These are phyloP conservation scores for pig (Sus scrofa) DNA, from an alignment of 2,113 vertebrate genomes.

Conservation along the genomic window DNA sequence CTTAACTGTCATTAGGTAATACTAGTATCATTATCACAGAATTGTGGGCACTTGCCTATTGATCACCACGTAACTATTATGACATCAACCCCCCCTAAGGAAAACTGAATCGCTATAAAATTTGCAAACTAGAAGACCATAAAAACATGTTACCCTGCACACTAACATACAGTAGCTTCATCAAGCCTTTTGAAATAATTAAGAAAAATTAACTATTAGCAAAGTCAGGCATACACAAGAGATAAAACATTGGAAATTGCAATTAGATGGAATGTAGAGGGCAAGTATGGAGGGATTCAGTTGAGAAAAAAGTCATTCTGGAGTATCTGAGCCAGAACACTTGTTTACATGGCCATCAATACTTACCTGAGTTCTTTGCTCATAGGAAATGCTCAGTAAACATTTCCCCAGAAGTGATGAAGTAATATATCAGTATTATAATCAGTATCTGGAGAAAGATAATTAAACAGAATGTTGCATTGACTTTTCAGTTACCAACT, in stretches of 20 bases:
- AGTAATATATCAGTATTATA: neutral
- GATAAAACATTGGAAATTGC: neutral
- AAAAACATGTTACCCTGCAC: neutral
- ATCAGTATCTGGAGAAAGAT: neutral
- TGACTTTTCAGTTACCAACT: slow-evolving; percentile 47
- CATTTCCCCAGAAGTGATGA: neutral
- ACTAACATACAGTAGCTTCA: neutral
- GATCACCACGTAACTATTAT: neutral
- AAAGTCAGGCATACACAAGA: neutral
- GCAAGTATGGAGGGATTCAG: neutral
- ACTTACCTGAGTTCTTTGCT: slow-evolving; percentile 22
- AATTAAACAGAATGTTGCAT: slow-evolving; percentile 28
- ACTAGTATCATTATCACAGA: neutral
- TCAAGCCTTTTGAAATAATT: neutral
- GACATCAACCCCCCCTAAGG: neutral
- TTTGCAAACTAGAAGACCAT: neutral
- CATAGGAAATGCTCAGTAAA: slow-evolving; percentile 49
- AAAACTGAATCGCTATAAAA: neutral
- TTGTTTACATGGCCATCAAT: slow-evolving; percentile 24
- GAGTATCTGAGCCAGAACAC: neutral
- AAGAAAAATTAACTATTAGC: neutral
- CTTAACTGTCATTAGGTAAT: neutral
- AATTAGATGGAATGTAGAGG: neutral
- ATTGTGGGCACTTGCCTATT: neutral
- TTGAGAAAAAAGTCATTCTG: neutral